These are phyloP conservation scores for Kryptolebias ocellatus DNA, from an alignment of 2,797 vertebrate species.

Conservation along the genomic window DNA sequence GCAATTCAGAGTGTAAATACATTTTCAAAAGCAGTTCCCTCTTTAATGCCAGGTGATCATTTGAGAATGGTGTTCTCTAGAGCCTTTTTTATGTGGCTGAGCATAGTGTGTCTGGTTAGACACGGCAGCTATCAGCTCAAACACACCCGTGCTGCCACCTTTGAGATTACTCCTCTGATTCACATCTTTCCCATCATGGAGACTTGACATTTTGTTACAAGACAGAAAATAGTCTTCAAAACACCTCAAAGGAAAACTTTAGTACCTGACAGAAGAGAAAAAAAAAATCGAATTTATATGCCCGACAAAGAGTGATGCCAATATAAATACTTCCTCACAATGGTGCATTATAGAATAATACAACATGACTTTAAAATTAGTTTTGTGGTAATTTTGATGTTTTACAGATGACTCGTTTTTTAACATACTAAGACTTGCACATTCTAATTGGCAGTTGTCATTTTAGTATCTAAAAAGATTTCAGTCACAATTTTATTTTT, in stretches of 20 bases:
- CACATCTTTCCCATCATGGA: constrained; percentile 63
- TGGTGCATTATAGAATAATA: constrained; percentile 21
- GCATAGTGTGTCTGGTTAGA: constrained; percentile 51
- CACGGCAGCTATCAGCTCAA: constrained; percentile 66
- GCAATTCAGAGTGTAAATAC: constrained; percentile 55
- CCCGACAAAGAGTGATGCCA: constrained; percentile 33
- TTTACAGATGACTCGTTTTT: too few relatives aligned
- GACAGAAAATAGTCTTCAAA: constrained; percentile 72
- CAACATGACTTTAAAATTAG: neutral
- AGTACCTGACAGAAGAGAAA: constrained; percentile 23
- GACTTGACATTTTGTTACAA: constrained; percentile 79
- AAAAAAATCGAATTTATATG: constrained; percentile 29
- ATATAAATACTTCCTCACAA: constrained; percentile 33
- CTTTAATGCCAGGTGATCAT: constrained; percentile 59
- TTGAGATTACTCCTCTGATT: constrained; percentile 74
- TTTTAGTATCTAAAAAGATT: too few relatives aligned
- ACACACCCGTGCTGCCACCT: constrained; percentile 58
- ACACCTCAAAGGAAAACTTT: constrained; percentile 62
- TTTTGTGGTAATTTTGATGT: too few relatives aligned
- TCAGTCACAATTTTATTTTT: too few relatives aligned
- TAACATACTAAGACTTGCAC: too few relatives aligned
- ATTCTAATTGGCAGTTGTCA: too few relatives aligned
- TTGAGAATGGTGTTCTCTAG: constrained; percentile 49
- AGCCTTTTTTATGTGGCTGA: constrained; percentile 50
- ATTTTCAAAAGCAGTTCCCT: constrained; percentile 46